Evolutionary conservation across 2,797 vertebrate genomes (phyloP).

Genomic region (Craterocephalus amniculus): DNA sequence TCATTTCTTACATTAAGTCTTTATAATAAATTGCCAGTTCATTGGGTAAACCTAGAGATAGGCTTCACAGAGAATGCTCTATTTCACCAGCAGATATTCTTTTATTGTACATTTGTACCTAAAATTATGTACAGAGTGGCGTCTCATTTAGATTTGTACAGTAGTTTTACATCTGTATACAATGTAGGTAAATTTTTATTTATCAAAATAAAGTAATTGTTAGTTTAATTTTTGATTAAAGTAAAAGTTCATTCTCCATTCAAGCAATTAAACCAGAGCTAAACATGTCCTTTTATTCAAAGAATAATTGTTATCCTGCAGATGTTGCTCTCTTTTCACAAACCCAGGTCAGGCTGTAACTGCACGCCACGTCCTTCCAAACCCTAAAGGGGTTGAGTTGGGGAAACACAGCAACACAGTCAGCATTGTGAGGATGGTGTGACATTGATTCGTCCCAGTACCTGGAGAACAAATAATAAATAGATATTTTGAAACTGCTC

Average conservation of each 20-base stretch:
- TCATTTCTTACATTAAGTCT: conserved; percentile 21
- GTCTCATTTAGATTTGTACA: conserved; percentile 39
- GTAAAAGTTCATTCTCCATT: conserved; percentile 10
- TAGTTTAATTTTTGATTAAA: too few relatives aligned
- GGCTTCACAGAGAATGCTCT: neutral
- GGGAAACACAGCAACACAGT: conserved; percentile 76
- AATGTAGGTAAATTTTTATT: conserved; percentile 21
- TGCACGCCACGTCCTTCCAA: conserved; percentile 81
- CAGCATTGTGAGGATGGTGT: conserved; percentile 55
- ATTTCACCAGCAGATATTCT: neutral
- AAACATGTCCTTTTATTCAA: neutral
- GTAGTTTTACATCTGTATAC: conserved; percentile 42
- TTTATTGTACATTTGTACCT: conserved; percentile 2
- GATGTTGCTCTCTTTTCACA: conserved; percentile 66
- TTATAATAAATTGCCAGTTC: conserved; percentile 12
- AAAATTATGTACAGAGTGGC: conserved; percentile 1
- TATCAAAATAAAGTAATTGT: neutral
- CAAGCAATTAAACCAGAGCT: neutral
- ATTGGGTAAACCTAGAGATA: neutral
- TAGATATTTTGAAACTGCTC: conserved; percentile 3
- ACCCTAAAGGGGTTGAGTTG: conserved; percentile 52
- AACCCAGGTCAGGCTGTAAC: conserved; percentile 73
- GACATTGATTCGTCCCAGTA: conserved; percentile 74
- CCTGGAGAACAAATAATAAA: conserved; percentile 55
- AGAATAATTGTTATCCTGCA: neutral